A percentile compares a stretch with the other conserved stretches of the same genome.
Evolutionary conservation across 1,140 invertebrate genomes (phyloP).

Genomic region (Dendrolimus kikuchii): DNA sequence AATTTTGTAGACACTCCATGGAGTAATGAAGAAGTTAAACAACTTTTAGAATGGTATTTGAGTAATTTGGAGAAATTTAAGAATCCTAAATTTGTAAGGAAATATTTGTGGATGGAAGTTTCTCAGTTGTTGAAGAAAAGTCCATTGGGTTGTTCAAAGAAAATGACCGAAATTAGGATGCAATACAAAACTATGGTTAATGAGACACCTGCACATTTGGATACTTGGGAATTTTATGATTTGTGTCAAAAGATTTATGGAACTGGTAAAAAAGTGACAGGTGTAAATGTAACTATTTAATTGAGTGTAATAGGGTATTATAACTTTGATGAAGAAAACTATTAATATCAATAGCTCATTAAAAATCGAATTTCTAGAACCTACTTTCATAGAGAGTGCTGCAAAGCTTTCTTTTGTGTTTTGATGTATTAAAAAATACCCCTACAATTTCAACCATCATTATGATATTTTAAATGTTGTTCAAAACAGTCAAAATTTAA

Average conservation of each 20-base stretch:
- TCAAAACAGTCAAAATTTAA: too few species aligned
- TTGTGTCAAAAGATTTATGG: slow-evolving; percentile 61
- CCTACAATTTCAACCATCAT: too few species aligned
- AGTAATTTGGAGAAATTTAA: slow-evolving; percentile 62
- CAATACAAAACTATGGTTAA: slow-evolving; percentile 52
- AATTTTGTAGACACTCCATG: slow-evolving; percentile 27
- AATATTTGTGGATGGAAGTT: slow-evolving; percentile 54
- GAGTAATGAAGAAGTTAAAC: slow-evolving; percentile 46
- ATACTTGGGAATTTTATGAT: slow-evolving; percentile 47
- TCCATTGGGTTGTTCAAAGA: slow-evolving; percentile 51
- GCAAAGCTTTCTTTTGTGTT: too few species aligned
- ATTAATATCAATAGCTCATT: too few species aligned
- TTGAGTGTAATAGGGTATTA: too few species aligned
- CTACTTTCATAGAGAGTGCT: too few species aligned
- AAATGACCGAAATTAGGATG: slow-evolving; percentile 53
- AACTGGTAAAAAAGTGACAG: slow-evolving; percentile 36
- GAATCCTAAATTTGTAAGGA: slow-evolving; percentile 50
- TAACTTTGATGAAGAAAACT: too few species aligned
- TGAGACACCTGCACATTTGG: slow-evolving; percentile 38
- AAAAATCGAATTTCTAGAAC: too few species aligned
- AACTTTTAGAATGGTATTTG: slow-evolving; percentile 52
- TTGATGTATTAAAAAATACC: too few species aligned
- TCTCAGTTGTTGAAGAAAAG: slow-evolving; percentile 47
- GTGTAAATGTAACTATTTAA: background rate
- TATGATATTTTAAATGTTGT: too few species aligned